Conservation (phyloP, 2,888 invertebrate genomes). For the Eilema caniola region DNA sequence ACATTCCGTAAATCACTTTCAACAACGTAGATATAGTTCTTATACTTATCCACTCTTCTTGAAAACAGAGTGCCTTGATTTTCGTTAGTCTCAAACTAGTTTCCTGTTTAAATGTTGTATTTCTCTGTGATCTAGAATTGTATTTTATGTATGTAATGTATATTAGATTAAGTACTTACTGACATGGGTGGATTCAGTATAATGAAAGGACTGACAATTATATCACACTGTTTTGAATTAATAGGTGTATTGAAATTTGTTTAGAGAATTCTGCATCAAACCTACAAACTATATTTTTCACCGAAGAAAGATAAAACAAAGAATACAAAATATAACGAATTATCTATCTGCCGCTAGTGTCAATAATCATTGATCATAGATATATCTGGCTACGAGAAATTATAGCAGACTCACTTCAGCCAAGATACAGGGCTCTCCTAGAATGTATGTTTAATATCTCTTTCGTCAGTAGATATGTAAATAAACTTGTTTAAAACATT, state of each 20-base stretch:
- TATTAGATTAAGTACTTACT: conserved; percentile 35
- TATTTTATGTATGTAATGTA: conserved; percentile 52
- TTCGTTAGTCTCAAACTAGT: conserved; percentile 42
- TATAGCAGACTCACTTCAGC: background rate
- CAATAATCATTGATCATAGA: background rate
- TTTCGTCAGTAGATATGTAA: conserved; percentile 4
- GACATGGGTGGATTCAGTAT: conserved; percentile 15
- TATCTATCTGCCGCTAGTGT: background rate
- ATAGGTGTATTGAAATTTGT: background rate
- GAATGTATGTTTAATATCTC: background rate
- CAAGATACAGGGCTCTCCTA: background rate
- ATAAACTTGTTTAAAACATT: conserved; percentile 4
- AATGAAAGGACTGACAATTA: conserved; percentile 9
- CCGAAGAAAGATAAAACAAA: background rate
- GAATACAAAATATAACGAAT: background rate
- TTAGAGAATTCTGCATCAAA: background rate
- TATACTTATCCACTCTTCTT: conserved; percentile 32
- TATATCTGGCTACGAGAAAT: background rate
- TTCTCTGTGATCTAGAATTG: conserved; percentile 78
- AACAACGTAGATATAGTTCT: conserved; percentile 26
- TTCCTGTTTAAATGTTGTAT: conserved; percentile 51
- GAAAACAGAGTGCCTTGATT: conserved; percentile 52
- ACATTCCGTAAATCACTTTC: conserved; percentile 44
- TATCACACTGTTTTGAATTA: background rate
- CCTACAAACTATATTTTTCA: background rate